These are phyloP conservation scores for Martes martes DNA, from an alignment of 2,113 vertebrate genomes.

Conservation along the genomic window DNA sequence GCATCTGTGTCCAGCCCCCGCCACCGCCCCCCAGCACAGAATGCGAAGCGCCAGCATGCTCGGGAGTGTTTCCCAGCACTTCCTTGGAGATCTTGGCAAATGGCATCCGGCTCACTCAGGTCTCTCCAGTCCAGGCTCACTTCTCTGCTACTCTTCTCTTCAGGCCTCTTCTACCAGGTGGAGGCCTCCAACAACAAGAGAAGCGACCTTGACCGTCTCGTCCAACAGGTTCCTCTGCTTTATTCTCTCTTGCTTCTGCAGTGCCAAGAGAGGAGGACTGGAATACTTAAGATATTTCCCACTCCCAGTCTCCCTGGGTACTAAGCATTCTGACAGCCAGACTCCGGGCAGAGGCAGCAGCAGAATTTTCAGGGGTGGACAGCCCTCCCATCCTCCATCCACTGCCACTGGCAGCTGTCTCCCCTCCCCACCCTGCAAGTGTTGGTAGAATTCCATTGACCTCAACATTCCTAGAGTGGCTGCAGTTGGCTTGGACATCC, in stretches of 20 bases:
- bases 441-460: constrained; percentile 25
- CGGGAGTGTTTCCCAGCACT: background rate
- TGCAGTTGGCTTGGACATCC: background rate
- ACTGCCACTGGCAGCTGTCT: background rate
- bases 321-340: background rate
- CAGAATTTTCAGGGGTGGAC: background rate
- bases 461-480: constrained; percentile 3
- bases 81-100: background rate
- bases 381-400: background rate
- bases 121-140: background rate
- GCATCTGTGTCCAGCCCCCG: no score
- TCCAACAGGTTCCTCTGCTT: constrained; percentile 51
- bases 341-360: background rate
- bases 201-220: background rate
- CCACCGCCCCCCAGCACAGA: background rate
- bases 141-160: background rate
- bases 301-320: background rate
- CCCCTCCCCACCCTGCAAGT: background rate
- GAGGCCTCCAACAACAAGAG: background rate
- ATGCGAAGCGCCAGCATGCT: background rate
- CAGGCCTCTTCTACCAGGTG: background rate
- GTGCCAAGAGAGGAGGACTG: background rate
- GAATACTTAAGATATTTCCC: constrained; percentile 44
- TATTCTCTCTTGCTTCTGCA: background rate
- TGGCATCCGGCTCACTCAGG: background rate